Evolutionary conservation across 2,888 invertebrate genomes (phyloP).

Genomic region (Cataglyphis rosenhaueri): DNA sequence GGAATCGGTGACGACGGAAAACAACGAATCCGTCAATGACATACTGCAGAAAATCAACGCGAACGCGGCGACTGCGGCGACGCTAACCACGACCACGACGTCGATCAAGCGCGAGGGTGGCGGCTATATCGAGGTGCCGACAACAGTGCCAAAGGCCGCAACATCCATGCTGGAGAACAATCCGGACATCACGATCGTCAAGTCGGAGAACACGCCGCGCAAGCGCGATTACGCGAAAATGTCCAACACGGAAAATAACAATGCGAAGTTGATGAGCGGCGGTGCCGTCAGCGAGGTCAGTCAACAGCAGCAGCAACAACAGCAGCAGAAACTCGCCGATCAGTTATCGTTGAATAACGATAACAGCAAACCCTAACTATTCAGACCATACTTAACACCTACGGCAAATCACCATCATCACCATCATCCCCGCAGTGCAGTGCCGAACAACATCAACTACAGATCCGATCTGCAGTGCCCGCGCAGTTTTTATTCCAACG

Average conservation of each 20-base stretch:
- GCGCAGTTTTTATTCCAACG: slow-evolving; percentile 82
- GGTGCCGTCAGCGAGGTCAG: slow-evolving; percentile 82
- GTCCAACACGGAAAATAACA: slow-evolving; percentile 83
- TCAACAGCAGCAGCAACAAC: slow-evolving; percentile 64
- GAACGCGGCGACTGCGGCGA: slow-evolving; percentile 78
- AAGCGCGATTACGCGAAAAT: slow-evolving; percentile 85
- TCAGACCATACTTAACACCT: slow-evolving; percentile 84
- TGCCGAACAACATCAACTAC: slow-evolving; percentile 66
- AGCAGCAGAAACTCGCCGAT: slow-evolving; percentile 78
- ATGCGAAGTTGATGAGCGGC: slow-evolving; percentile 84
- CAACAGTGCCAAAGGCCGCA: slow-evolving; percentile 81
- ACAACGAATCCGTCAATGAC: slow-evolving; percentile 86
- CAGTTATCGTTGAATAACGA: slow-evolving; percentile 83
- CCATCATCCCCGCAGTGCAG: slow-evolving; percentile 66
- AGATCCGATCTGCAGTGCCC: slow-evolving; percentile 78
- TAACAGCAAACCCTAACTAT: slow-evolving; percentile 85
- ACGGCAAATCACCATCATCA: slow-evolving; percentile 65
- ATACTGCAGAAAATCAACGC: slow-evolving; percentile 85
- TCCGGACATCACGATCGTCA: slow-evolving; percentile 88
- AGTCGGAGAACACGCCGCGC: slow-evolving; percentile 86
- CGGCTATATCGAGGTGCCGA: slow-evolving; percentile 83
- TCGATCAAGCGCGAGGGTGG: slow-evolving; percentile 85
- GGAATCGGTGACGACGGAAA: slow-evolving; percentile 82
- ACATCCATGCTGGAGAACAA: slow-evolving; percentile 86
- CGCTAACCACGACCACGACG: slow-evolving; percentile 79